These are phyloP conservation scores for Chaetura pelagica DNA, from an alignment of 2,113 vertebrate genomes.

Conservation along the genomic window DNA sequence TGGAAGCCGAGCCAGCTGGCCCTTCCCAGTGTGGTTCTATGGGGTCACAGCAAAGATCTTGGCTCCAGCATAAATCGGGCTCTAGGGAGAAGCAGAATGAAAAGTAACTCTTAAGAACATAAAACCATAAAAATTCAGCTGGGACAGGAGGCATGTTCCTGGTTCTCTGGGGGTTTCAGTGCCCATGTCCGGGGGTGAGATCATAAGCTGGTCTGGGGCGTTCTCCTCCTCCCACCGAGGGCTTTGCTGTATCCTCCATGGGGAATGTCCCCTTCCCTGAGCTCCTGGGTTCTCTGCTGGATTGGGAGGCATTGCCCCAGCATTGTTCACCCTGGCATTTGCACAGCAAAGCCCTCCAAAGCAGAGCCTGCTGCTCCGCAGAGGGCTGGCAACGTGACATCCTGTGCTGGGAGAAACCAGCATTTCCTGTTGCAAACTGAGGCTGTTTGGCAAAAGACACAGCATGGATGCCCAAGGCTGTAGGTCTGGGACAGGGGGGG, in stretches of 20 bases:
- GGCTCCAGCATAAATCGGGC: background rate
- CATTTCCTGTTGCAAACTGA: background rate
- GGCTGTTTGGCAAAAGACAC: background rate
- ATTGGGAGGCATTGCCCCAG: background rate
- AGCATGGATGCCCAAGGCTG: fast-evolving
- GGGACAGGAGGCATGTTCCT: background rate
- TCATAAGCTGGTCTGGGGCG: fast-evolving
- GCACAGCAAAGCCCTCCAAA: background rate
- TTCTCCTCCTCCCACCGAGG: background rate
- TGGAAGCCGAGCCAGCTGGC: background rate
- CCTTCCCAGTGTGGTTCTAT: constrained; percentile 10
- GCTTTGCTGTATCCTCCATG: background rate
- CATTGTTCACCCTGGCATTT: background rate
- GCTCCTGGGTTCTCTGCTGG: background rate
- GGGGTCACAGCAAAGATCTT: constrained; percentile 26
- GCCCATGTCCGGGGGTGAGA: background rate
- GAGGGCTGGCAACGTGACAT: background rate
- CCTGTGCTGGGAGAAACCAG: background rate
- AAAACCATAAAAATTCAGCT: background rate
- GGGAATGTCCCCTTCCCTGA: background rate
- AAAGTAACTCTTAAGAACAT: constrained; percentile 1
- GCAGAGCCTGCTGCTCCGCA: fast-evolving
- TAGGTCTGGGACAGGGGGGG: background rate
- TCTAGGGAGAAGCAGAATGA: constrained; percentile 29
- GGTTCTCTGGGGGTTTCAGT: background rate